Conservation (phyloP, 2,888 invertebrate genomes). For the Drosophila limbata region DNA sequence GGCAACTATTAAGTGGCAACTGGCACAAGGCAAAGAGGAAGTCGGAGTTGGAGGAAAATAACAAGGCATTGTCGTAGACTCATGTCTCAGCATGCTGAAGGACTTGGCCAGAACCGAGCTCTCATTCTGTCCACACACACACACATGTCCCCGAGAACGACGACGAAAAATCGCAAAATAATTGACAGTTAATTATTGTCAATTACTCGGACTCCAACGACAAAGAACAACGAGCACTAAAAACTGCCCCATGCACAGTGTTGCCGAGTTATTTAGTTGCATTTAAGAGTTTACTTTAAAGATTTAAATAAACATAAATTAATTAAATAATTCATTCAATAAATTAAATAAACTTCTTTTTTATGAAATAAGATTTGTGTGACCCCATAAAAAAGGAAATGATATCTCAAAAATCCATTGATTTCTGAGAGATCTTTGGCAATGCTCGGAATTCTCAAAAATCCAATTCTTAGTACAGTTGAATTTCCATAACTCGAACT, state of each 20-base stretch:
- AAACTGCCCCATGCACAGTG: constrained; percentile 36
- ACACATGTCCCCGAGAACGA: constrained; percentile 36
- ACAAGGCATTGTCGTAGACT: constrained; percentile 58
- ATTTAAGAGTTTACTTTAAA: background rate
- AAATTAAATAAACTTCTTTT: no score
- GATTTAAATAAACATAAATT: background rate
- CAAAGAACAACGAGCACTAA: constrained; percentile 20
- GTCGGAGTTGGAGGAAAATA: constrained; percentile 29
- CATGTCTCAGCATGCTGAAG: constrained; percentile 36
- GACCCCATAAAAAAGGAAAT: no score
- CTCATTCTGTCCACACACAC: background rate
- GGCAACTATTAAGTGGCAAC: constrained; percentile 21
- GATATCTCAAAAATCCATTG: no score
- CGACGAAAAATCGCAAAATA: constrained; percentile 78
- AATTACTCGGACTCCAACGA: constrained; percentile 70
- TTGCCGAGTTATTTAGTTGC: background rate
- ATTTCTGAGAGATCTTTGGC: no score
- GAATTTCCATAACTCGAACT: no score
- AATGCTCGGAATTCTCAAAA: no score
- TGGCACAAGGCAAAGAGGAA: constrained; percentile 26
- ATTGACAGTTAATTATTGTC: constrained; percentile 83
- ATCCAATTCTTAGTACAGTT: no score
- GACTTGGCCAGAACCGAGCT: constrained; percentile 5
- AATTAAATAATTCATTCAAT: no score
- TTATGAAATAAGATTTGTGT: no score